Evolutionary conservation across 2,797 vertebrate genomes (phyloP).

Genomic region (Ibycter americanus): DNA sequence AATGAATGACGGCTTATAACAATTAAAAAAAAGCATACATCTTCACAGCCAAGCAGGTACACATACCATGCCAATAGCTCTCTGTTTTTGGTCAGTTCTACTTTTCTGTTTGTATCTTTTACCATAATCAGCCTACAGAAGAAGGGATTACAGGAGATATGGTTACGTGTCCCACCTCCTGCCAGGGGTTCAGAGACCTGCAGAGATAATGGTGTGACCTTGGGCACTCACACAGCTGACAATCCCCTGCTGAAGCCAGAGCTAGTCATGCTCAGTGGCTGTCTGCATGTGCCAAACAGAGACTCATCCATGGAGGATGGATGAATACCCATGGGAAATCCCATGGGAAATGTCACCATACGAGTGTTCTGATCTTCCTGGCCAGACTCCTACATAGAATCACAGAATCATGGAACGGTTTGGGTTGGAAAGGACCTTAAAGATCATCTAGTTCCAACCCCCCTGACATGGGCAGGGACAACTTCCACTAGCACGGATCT

Average conservation of each 20-base stretch:
- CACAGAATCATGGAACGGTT: no score
- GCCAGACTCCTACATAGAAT: background rate
- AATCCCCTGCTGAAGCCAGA: background rate
- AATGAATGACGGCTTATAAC: background rate
- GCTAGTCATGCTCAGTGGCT: rapidly evolving
- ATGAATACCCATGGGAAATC: background rate
- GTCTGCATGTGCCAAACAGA: background rate
- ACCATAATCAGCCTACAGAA: background rate
- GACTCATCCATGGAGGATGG: background rate
- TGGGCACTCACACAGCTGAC: background rate
- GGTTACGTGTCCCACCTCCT: background rate
- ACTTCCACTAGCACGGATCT: no score
- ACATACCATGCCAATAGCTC: background rate
- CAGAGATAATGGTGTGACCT: rapidly evolving
- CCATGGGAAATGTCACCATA: rapidly evolving
- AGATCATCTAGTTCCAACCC: no score
- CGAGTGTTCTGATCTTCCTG: background rate
- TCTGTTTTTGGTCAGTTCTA: background rate
- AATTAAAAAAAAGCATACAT: background rate
- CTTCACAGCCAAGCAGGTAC: background rate
- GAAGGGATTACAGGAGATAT: background rate
- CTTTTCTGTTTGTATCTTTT: background rate
- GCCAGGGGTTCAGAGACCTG: background rate
- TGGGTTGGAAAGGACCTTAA: no score
- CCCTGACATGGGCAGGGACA: no score